Base-by-base conservation (phyloP, 2,797 vertebrate species). In the Clarias fuscus region DNA sequence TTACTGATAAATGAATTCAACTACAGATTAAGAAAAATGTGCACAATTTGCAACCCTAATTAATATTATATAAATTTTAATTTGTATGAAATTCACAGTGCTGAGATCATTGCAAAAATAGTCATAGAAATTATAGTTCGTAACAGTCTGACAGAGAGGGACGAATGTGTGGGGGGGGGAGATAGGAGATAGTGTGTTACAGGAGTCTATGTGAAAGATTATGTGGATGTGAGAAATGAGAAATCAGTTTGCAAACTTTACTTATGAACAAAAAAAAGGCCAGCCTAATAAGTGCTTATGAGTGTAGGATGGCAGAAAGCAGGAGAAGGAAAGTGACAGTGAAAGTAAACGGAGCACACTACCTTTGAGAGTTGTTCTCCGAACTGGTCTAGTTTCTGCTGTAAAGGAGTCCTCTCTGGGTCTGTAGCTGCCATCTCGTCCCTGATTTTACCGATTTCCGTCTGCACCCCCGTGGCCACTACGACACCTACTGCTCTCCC, bases 401-500 rank as follows among this genome's bases (percentile, higher is more conserved):
- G 95, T 4, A 96, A 91, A 0, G 95, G 95, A 1, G 95, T 96
- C 58, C 95, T 91, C 83, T 96, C 96, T 2, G 95, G 94, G 18
- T 95, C 95, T 0, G 96, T 96, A 40, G 95, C 91, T 1, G 94
- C 96, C 96, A 96, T 96, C 90, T 96, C 94, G 30, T 96, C 96
- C 43, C 96, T 90, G 89, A 96, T 96, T 91, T 96, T 96, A 4
- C 96, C 96, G 0, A 96, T 96, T 90, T 96, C 96, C 0, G 96
- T 96, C 86, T 95, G 93, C 59, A 96, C 94, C 14, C 94, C 96
- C 0, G 96, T 96, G 0, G 96, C 95, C 78, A 96, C 93, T 0
- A 93, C 96, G 4, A 96, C 93, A 1, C 96, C 96, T 0, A 95
- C 94, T 58, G 95, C 95, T 89, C 94, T 91, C 0, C 95, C 95